Conservation (phyloP, 2,888 invertebrate genomes). For the Cryptosula pallasiana region DNA sequence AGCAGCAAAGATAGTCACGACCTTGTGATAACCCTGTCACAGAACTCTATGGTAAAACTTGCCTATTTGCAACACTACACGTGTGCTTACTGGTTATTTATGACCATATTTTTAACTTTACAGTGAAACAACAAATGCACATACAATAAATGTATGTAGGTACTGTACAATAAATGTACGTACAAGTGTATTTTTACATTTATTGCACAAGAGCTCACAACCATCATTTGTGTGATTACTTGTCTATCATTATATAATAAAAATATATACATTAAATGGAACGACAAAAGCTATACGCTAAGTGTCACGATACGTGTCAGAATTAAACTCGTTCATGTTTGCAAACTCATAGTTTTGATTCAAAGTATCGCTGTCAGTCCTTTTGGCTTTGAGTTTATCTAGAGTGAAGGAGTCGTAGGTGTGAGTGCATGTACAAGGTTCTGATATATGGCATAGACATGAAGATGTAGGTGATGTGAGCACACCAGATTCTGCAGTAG, state of each 20-base stretch:
- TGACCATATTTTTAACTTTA: no score
- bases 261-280: not conserved
- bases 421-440: not conserved
- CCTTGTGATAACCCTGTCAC: no score
- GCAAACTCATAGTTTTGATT: not conserved
- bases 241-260: not conserved
- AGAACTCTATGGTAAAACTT: no score
- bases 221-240: not conserved
- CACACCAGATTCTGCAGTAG: constrained; percentile 1
- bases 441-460: not conserved
- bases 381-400: not conserved
- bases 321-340: no score
- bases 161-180: no score
- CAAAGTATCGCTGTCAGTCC: constrained; percentile 4
- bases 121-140: no score
- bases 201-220: no score
- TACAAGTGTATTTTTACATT: no score
- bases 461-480: not conserved
- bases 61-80: no score
- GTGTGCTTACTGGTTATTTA: no score
- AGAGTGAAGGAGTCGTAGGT: not conserved
- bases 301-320: not conserved
- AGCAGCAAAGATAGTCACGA: no score
- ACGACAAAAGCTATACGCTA: not conserved
- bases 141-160: no score